A percentile compares a stretch with the other conserved stretches of the same genome.
Evolutionary conservation across 2,797 vertebrate genomes (phyloP).

Genomic region (Acipenser transmontanus): DNA sequence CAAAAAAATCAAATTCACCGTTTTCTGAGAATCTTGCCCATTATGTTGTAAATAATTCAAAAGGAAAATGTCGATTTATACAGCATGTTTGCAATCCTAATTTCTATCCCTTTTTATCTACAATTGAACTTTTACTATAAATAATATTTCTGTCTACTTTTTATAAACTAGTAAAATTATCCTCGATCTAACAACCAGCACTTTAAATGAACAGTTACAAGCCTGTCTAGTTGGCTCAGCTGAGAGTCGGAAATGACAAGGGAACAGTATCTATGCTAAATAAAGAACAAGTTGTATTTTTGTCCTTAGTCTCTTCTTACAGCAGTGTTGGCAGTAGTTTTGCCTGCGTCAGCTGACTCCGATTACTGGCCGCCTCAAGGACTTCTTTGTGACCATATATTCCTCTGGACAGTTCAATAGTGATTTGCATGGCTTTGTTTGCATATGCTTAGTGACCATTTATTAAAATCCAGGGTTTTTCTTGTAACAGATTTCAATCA

Average conservation of each 20-base stretch:
- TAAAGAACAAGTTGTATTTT: constrained; percentile 20
- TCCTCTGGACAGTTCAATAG: constrained; percentile 8
- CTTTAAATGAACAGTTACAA: background rate
- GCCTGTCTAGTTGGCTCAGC: constrained; percentile 1
- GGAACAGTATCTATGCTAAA: constrained; percentile 22
- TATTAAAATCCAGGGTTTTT: too few relatives aligned
- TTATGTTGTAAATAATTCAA: too few relatives aligned
- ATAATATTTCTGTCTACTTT: too few relatives aligned
- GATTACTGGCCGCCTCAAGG: constrained; percentile 16
- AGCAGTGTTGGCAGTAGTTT: constrained; percentile 11
- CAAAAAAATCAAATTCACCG: too few relatives aligned
- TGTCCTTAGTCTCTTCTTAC: constrained; percentile 19
- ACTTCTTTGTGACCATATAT: constrained; percentile 4
- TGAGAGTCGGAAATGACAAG: constrained; percentile 18
- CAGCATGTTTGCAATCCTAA: too few relatives aligned
- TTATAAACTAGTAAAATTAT: too few relatives aligned
- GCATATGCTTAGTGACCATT: background rate
- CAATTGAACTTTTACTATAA: too few relatives aligned
- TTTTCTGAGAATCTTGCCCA: too few relatives aligned
- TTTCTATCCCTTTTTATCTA: too few relatives aligned
- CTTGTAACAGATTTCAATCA: too few relatives aligned
- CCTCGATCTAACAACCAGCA: too few relatives aligned
- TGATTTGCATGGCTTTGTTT: constrained; percentile 5
- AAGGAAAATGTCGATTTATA: too few relatives aligned
- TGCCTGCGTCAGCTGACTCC: constrained; percentile 11